These are phyloP conservation scores for Cataglyphis altisquamis DNA, from an alignment of 2,888 invertebrate species.

Conservation along the genomic window DNA sequence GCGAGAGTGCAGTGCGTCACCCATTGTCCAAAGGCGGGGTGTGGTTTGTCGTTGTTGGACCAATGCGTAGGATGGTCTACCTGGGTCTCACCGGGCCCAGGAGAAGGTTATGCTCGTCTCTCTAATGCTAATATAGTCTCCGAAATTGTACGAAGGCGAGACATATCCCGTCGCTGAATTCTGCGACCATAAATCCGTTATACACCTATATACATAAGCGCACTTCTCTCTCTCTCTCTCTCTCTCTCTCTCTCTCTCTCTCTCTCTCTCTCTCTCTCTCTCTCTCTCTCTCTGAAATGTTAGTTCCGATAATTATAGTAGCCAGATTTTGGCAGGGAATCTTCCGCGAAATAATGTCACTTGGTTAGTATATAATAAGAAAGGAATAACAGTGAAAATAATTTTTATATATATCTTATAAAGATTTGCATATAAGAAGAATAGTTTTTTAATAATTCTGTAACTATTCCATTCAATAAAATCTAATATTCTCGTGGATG, in stretches of 20 bases:
- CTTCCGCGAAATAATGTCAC: neutral
- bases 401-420: neutral
- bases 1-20: constrained; percentile 80
- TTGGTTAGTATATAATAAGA: neutral
- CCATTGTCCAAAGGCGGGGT: constrained; percentile 82
- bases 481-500: neutral
- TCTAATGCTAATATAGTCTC: constrained; percentile 79
- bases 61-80: constrained; percentile 84
- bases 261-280: neutral
- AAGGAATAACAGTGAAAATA: neutral
- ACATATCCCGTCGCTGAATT: constrained; percentile 71
- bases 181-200: constrained; percentile 72
- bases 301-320: constrained; percentile 18
- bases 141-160: constrained; percentile 77
- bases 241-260: no score
- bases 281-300: neutral
- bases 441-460: neutral
- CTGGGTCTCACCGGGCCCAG: constrained; percentile 73
- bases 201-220: constrained; percentile 45
- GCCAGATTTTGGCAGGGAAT: neutral
- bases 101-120: constrained; percentile 64
- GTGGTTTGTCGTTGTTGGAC: constrained; percentile 81
- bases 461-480: neutral
- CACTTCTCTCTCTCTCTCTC: constrained; percentile 22
- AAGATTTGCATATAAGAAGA: neutral